These are phyloP conservation scores for Dynastes grantii DNA, from an alignment of 2,888 invertebrate species.

Conservation along the genomic window DNA sequence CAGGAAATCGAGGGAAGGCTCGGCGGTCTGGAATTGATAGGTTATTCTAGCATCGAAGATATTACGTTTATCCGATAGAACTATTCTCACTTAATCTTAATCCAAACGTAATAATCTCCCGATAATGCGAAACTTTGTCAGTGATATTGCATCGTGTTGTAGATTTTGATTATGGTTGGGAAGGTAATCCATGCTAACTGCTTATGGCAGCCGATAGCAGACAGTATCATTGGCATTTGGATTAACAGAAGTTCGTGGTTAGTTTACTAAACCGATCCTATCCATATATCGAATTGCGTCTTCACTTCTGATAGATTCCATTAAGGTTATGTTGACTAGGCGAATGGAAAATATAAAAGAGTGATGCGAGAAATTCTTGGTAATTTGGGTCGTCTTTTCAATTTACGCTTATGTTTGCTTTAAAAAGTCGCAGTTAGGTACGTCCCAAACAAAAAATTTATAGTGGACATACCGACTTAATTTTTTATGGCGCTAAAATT, in stretches of 20 bases:
- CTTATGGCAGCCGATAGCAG: constrained; percentile 40
- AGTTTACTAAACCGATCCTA: constrained; percentile 17
- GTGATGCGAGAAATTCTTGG: no score
- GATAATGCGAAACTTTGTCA: constrained; percentile 43
- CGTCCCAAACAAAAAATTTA: no score
- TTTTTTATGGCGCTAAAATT: no score
- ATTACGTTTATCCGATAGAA: constrained; percentile 27
- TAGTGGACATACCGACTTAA: no score
- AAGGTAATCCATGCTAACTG: constrained; percentile 43
- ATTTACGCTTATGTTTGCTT: no score
- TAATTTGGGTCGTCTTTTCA: no score
- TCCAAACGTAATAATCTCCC: constrained; percentile 42
- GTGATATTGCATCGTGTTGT: constrained; percentile 43
- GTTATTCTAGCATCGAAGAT: constrained; percentile 11
- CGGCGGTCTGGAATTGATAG: constrained; percentile 40
- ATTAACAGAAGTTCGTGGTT: constrained; percentile 31
- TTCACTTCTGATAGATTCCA: constrained; percentile 20
- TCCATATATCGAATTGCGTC: constrained; percentile 10
- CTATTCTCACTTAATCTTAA: constrained; percentile 46
- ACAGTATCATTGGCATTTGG: constrained; percentile 19
- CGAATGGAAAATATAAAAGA: background rate
- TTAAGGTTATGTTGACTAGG: background rate
- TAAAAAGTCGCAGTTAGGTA: no score
- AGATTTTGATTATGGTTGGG: constrained; percentile 41
- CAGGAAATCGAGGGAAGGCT: background rate